Base-by-base conservation (phyloP, 2,888 invertebrate species). In the Melanophora roralis region DNA sequence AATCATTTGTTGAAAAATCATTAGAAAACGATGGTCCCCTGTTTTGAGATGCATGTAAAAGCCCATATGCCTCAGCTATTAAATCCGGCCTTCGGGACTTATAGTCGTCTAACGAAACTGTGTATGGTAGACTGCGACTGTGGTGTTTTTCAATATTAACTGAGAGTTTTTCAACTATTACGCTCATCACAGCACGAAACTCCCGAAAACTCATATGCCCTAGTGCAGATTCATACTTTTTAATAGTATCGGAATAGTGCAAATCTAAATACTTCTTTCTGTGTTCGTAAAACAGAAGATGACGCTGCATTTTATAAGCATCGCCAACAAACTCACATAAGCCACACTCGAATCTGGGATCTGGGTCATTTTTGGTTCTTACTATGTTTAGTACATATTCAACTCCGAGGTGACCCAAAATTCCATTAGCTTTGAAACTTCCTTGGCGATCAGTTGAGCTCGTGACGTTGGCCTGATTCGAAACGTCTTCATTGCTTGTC, bases 341-440 rank as follows among this genome's bases (percentile, higher is more conserved):
- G 83, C 93, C 92, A 89, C 95, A 95, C 74, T 94, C 91, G 89
- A 95, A 95, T 74, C 92, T 90, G 0, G 94, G 94, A 88, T 94
- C 94, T 85, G 92, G 91, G 84, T 93, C 92, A 43, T 91, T 89
- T 85, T 93, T 90, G 85, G 93, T 92, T 68, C 93, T 92, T 19
- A 92, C 90, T 83, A 95, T 90, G 89, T 95, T 95, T 67, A 95
- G 89, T 72, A 95, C 90, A 89, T 95, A 95, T 89, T 95, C 95
- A 73, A 95, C 88, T 14, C 95, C 95, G 67, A 95, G 86, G 79
- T 92, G 87, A 6, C 86, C 86, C 11, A 86, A 83, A n/a, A 67
- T 53, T 53, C 68, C 49, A 32, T 27, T 27, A 45, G 12, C 6
- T 45, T 65, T 47, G 14, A 45, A 21, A 21, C 43, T 47, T 23